Conservation (phyloP, 2,797 vertebrate species). For the Smutsia temminckii region DNA sequence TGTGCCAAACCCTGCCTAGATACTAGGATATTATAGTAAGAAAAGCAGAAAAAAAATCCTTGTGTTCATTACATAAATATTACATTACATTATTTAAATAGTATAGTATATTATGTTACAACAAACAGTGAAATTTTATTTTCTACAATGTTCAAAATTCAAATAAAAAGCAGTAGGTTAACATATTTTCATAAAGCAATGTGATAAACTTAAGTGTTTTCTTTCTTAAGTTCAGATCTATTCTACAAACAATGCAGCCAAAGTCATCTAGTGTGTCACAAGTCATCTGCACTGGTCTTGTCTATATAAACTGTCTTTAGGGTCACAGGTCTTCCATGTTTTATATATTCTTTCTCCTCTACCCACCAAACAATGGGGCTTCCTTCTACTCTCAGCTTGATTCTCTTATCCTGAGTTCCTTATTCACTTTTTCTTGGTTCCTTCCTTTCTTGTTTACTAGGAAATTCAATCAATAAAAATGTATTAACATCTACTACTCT, state of each 20-base stretch:
- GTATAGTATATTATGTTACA: background rate
- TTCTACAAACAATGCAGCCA: background rate
- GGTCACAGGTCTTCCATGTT: background rate
- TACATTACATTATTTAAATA: background rate
- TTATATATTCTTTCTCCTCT: background rate
- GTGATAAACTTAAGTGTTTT: background rate
- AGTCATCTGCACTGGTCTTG: background rate
- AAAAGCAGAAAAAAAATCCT: background rate
- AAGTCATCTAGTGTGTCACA: background rate
- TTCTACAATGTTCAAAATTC: slow-evolving; percentile 38
- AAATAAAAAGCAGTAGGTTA: slow-evolving; percentile 10
- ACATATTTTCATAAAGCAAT: slow-evolving; percentile 15
- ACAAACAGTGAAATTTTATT: background rate
- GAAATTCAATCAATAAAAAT: background rate
- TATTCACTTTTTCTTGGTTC: background rate
- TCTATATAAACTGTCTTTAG: background rate
- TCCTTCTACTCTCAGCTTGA: background rate
- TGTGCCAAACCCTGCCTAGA: background rate
- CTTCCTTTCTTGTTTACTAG: slow-evolving; percentile 6
- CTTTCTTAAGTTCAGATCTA: background rate
- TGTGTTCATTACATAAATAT: background rate
- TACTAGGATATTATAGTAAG: background rate
- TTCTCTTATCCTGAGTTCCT: background rate
- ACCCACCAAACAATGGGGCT: background rate
- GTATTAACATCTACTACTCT: background rate